Evolutionary conservation across 2,113 vertebrate genomes (phyloP).

Genomic region (Bombycilla garrulus): DNA sequence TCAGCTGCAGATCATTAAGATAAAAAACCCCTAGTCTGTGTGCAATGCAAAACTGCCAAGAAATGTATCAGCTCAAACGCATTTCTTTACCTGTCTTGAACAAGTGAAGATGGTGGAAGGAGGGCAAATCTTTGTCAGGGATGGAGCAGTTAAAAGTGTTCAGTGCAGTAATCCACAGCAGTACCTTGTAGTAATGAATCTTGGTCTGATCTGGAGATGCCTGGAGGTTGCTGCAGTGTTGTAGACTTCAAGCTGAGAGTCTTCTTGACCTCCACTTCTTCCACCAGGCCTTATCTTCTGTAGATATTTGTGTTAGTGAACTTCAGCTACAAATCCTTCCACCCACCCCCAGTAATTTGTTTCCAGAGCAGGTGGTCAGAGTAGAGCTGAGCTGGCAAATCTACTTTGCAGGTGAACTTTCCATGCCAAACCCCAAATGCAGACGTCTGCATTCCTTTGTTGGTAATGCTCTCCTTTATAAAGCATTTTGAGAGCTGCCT

Average conservation of each 20-base stretch:
- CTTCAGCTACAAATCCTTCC: not conserved
- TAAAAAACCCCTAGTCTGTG: not conserved
- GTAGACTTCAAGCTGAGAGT: not conserved
- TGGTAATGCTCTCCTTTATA: constrained; percentile 3
- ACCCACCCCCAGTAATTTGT: accelerated
- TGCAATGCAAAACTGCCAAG: constrained; percentile 16
- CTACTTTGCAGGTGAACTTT: not conserved
- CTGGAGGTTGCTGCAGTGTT: not conserved
- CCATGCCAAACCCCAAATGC: not conserved
- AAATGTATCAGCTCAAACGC: not conserved
- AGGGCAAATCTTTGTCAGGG: not conserved
- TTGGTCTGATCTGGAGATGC: not conserved
- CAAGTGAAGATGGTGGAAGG: not conserved
- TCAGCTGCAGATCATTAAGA: constrained; percentile 51
- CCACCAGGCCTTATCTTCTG: not conserved
- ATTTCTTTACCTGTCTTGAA: constrained; percentile 32
- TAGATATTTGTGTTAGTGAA: not conserved
- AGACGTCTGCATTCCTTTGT: not conserved
- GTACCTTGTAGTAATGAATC: not conserved
- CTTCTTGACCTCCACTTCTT: not conserved
- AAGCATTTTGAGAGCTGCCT: not conserved
- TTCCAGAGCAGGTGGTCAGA: not conserved
- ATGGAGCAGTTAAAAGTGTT: not conserved
- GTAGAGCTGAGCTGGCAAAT: not conserved
- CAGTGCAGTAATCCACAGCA: not conserved